Conservation (phyloP, 2,113 vertebrate genomes). For the human (Homo sapiens) region GRCh38 chr2:238303501-238304000, state of each 20-base stretch:
- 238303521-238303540: not conserved
- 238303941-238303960: not conserved
- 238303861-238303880: not conserved
- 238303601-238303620: not conserved
- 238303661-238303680: not conserved
- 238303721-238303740: not conserved
- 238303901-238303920: constrained; percentile 62
- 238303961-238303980: accelerated
- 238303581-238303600: not conserved
- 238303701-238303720: too few relatives aligned
- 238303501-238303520: too few relatives aligned
- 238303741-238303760: not conserved
- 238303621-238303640: too few relatives aligned
- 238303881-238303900: constrained; percentile 26
- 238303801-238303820: not conserved
- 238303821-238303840: not conserved
- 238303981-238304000: not conserved
- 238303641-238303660: accelerated
- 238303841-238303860: not conserved
- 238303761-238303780: not conserved
- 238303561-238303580: not conserved
- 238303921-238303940: accelerated
- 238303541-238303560: not conserved
- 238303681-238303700: not conserved
- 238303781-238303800: not conserved